These are phyloP conservation scores for Lysandra coridon DNA, from an alignment of 2,888 invertebrate genomes.

Conservation along the genomic window DNA sequence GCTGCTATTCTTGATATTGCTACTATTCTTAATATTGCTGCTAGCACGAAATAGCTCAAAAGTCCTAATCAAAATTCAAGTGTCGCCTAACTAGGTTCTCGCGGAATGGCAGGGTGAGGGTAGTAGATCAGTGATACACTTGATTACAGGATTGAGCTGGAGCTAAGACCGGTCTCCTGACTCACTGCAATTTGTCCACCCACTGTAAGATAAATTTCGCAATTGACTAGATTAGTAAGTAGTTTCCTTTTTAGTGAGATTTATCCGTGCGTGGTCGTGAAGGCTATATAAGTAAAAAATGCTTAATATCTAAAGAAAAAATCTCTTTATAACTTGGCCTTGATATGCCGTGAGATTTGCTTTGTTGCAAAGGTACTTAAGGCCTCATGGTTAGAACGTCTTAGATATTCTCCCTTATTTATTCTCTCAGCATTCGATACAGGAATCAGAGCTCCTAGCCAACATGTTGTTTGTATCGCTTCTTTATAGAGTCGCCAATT, in stretches of 20 bases:
- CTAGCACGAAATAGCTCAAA: neutral
- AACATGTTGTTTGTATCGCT: too few species aligned
- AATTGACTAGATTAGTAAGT: slow-evolving; percentile 45
- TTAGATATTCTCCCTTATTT: neutral
- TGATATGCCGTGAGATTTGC: neutral
- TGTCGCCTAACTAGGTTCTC: slow-evolving; percentile 27
- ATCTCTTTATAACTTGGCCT: neutral
- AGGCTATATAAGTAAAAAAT: slow-evolving; percentile 22
- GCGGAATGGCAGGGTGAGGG: slow-evolving; percentile 36
- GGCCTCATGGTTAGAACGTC: neutral
- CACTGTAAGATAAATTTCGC: slow-evolving; percentile 45
- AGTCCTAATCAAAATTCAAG: slow-evolving; percentile 7
- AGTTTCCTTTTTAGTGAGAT: slow-evolving; percentile 42
- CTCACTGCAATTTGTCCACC: slow-evolving; percentile 48
- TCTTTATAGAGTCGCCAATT: too few species aligned
- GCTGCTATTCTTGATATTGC: too few species aligned
- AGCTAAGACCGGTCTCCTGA: slow-evolving; percentile 42
- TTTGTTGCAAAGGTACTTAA: neutral
- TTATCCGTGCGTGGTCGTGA: slow-evolving; percentile 19
- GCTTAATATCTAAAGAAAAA: neutral
- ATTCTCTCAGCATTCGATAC: neutral
- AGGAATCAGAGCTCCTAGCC: neutral
- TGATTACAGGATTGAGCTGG: slow-evolving; percentile 41
- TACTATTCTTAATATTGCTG: neutral
- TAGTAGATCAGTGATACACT: slow-evolving; percentile 38